Conservation (phyloP, 2,888 invertebrate species). For the Blastobasis adustella region DNA sequence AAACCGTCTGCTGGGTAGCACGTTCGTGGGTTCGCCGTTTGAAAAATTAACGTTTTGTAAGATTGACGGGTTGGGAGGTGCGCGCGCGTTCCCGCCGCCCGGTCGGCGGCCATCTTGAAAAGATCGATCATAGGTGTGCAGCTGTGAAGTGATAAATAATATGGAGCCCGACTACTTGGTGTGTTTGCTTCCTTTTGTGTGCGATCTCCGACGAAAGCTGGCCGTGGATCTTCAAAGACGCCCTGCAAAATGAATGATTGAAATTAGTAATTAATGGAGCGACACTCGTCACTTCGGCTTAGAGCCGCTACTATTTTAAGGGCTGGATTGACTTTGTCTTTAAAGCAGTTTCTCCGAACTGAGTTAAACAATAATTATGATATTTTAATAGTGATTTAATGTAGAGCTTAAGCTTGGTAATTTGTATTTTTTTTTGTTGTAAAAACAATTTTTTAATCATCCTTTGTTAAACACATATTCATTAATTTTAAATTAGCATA, state of each 20-base stretch:
- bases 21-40: constrained; percentile 38
- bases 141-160: constrained; percentile 66
- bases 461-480: no score
- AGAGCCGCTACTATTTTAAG: no score
- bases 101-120: constrained; percentile 69
- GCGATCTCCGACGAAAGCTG: constrained; percentile 7
- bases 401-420: no score
- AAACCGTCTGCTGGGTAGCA: constrained; percentile 53
- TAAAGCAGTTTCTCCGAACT: no score
- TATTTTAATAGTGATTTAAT: no score
- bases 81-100: constrained; percentile 52
- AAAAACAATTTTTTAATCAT: no score
- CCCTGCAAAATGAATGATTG: constrained; percentile 4
- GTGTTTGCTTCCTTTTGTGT: constrained; percentile 38
- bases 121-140: constrained; percentile 70
- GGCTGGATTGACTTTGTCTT: no score
- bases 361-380: no score
- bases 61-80: constrained; percentile 19
- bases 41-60: constrained; percentile 41
- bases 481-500: no score
- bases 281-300: constrained; percentile 1
- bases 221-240: constrained; percentile 8
- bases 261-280: constrained; percentile 5
- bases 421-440: no score
- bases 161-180: constrained; percentile 33